Conservation (phyloP, 2,113 vertebrate genomes). For the Scomber scombrus region DNA sequence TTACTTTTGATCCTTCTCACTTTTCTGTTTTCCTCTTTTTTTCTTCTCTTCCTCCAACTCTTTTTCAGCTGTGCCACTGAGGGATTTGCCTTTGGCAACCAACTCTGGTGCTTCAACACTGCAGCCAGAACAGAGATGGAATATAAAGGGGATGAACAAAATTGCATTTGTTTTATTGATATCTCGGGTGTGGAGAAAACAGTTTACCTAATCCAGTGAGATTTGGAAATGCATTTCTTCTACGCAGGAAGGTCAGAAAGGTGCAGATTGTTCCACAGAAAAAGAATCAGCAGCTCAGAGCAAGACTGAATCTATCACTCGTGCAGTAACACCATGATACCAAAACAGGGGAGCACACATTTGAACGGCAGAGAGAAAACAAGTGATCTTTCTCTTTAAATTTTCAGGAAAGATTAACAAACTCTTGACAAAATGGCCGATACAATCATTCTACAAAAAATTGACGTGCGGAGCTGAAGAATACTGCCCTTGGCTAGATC, state of each 20-base stretch:
- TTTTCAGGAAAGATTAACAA: constrained; percentile 4
- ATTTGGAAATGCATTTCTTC: constrained; percentile 42
- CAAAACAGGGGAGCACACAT: neutral
- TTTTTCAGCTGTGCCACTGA: constrained; percentile 18
- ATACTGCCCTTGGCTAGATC: constrained; percentile 1
- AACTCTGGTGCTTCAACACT: constrained; percentile 13
- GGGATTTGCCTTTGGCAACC: constrained; percentile 49
- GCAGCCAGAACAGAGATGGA: constrained; percentile 28
- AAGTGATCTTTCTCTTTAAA: neutral
- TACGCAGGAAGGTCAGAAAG: constrained; percentile 50
- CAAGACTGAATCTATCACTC: neutral
- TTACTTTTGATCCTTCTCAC: constrained; percentile 36
- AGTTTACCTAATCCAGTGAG: constrained; percentile 28
- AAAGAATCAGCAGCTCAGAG: neutral
- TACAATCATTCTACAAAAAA: constrained; percentile 9
- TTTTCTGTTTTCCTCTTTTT: constrained; percentile 34
- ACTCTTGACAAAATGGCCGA: neutral
- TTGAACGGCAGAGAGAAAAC: neutral
- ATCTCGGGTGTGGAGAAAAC: constrained; percentile 28
- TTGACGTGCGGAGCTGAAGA: neutral
- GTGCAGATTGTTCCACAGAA: constrained; percentile 10
- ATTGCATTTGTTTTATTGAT: constrained; percentile 23
- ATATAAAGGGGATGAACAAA: constrained; percentile 6
- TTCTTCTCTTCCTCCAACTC: constrained; percentile 32
- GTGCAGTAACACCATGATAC: neutral